phyloP scores from a whole-genome alignment of 2,888 invertebrate species.

The Drosophila neotestacea region DNA sequence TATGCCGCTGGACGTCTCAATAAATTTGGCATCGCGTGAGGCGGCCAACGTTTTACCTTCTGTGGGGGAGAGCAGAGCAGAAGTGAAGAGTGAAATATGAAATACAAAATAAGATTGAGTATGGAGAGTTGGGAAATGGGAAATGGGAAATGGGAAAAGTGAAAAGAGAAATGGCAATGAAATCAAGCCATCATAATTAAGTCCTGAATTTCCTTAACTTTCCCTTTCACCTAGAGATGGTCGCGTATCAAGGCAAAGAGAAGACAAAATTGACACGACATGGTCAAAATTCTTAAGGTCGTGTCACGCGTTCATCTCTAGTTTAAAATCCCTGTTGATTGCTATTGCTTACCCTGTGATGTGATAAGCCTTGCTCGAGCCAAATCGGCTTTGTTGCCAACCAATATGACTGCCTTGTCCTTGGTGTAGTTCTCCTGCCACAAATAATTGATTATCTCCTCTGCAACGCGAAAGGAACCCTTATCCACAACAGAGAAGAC shows the following conservation, averaged over 20 bases:
- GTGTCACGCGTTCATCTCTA: slow-evolving; percentile 27
- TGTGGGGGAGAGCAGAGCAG: slow-evolving; percentile 83
- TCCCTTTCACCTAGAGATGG: slow-evolving; percentile 1
- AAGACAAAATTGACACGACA: background rate
- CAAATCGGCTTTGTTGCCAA: slow-evolving; percentile 97
- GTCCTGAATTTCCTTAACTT: slow-evolving; percentile 27
- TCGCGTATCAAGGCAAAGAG: background rate
- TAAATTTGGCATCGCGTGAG: slow-evolving; percentile 95
- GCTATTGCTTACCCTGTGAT: slow-evolving; percentile 89
- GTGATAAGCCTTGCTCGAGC: slow-evolving; percentile 94
- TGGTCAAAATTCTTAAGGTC: background rate
- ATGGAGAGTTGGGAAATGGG: slow-evolving; percentile 5
- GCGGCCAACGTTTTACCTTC: slow-evolving; percentile 97
- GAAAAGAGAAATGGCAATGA: slow-evolving; percentile 41
- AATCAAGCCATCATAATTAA: slow-evolving; percentile 76
- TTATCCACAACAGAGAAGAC: slow-evolving; percentile 96
- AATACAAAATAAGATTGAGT: slow-evolving; percentile 22
- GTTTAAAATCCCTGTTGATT: background rate
- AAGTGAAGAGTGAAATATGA: slow-evolving; percentile 30
- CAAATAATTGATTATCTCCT: slow-evolving; percentile 94
- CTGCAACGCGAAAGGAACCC: slow-evolving; percentile 92
- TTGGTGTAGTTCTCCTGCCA: slow-evolving; percentile 93
- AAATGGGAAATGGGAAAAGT: slow-evolving; percentile 1
- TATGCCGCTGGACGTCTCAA: slow-evolving; percentile 97
- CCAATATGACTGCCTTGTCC: slow-evolving; percentile 94